Conservation (phyloP, 2,888 invertebrate species). For the Drosophila emarginata region DNA sequence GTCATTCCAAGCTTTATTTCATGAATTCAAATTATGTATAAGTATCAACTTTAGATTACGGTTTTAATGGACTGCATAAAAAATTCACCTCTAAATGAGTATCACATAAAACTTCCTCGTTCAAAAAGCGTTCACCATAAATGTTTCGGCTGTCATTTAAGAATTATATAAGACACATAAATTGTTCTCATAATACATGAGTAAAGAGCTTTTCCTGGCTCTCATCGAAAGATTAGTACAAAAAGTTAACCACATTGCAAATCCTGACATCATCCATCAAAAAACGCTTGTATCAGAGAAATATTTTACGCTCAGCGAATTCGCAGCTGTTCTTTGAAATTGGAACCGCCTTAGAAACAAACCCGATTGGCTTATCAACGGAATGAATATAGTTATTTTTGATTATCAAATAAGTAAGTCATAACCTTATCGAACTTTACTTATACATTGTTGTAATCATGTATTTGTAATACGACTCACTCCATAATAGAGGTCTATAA, state of each 20-base stretch:
- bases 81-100: no score
- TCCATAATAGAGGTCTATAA: neutral
- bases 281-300: neutral
- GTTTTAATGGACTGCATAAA: no score
- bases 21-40: no score
- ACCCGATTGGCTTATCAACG: neutral
- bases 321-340: neutral
- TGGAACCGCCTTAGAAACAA: conserved; percentile 1
- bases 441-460: neutral
- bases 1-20: neutral
- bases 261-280: neutral
- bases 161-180: neutral
- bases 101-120: neutral
- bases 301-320: neutral
- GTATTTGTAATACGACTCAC: neutral
- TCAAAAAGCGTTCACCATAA: neutral
- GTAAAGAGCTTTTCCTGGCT: neutral
- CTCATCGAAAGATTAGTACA: neutral
- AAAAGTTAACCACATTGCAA: neutral
- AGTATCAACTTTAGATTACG: no score
- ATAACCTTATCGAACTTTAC: conserved; percentile 11
- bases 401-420: neutral
- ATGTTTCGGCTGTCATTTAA: neutral
- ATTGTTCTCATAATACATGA: neutral
- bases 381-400: neutral